Conservation (phyloP, 2,797 vertebrate genomes). For the Balearica regulorum region DNA sequence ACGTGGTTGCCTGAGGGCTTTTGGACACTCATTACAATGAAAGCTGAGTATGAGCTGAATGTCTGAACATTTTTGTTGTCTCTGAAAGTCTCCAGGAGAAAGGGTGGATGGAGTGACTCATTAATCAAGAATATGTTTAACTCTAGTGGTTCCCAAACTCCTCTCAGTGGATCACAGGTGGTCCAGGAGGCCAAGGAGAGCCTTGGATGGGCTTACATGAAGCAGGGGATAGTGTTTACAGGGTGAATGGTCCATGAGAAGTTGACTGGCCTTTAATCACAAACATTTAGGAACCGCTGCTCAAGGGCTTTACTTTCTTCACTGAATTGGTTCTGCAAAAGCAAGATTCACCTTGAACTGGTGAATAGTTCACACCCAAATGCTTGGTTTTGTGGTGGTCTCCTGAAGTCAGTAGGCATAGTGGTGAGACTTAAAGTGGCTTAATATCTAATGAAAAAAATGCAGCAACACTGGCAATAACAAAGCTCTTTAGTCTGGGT, state of each 20-base stretch:
- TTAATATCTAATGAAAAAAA: not conserved
- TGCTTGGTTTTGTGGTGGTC: not conserved
- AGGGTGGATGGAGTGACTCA: conserved; percentile 5
- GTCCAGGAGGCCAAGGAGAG: not conserved
- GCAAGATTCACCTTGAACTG: not conserved
- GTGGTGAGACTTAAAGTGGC: not conserved
- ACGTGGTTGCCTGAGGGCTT: not conserved
- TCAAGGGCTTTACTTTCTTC: not conserved
- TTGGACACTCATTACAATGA: not conserved
- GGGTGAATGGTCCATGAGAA: not conserved
- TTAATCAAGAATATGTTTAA: not conserved
- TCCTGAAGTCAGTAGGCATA: not conserved
- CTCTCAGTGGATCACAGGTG: not conserved
- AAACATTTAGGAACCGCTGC: not conserved
- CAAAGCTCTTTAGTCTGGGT: not conserved
- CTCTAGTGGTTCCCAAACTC: not conserved
- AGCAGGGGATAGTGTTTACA: not conserved
- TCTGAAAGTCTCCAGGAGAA: not conserved
- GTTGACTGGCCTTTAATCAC: not conserved
- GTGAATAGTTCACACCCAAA: not conserved
- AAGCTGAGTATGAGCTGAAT: not conserved
- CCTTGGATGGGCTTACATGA: not conserved
- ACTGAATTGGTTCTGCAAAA: not conserved
- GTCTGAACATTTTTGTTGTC: not conserved
- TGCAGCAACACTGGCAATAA: not conserved